These are phyloP conservation scores for Oxystoma pomonae DNA, from an alignment of 2,888 invertebrate species.

Conservation along the genomic window DNA sequence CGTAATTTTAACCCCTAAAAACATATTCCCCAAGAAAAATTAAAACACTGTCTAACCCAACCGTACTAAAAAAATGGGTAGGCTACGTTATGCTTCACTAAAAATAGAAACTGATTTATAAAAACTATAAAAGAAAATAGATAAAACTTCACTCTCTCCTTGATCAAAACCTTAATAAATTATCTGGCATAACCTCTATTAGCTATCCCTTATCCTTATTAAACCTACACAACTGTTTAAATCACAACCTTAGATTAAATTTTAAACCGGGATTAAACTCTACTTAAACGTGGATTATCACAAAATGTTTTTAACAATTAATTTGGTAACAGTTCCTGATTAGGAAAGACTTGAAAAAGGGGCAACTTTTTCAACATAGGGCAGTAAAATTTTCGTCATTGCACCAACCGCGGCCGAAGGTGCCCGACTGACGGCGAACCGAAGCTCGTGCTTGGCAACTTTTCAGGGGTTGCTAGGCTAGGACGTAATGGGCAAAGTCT, in stretches of 20 bases:
- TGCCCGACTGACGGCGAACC: background rate
- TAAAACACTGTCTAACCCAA: too few species aligned
- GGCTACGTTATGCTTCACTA: too few species aligned
- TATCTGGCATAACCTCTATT: background rate
- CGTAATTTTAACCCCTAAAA: too few species aligned
- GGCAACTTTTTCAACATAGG: background rate
- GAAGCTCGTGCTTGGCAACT: background rate
- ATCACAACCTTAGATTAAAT: background rate
- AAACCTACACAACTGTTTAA: background rate
- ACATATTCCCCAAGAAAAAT: too few species aligned
- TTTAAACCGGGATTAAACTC: background rate
- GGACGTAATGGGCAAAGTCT: background rate
- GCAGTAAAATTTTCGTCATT: constrained; percentile 35
- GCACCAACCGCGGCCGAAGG: constrained; percentile 25
- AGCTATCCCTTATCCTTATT: background rate
- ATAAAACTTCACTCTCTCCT: background rate
- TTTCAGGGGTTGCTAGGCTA: background rate
- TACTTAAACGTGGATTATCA: background rate
- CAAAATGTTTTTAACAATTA: background rate
- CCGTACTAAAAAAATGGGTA: too few species aligned
- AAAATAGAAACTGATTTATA: too few species aligned
- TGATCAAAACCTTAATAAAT: background rate
- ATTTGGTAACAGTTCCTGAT: background rate
- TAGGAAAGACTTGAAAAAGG: background rate
- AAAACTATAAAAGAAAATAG: background rate